phyloP scores from a whole-genome alignment of 2,113 vertebrate species.

The Damaliscus lunatus region DNA sequence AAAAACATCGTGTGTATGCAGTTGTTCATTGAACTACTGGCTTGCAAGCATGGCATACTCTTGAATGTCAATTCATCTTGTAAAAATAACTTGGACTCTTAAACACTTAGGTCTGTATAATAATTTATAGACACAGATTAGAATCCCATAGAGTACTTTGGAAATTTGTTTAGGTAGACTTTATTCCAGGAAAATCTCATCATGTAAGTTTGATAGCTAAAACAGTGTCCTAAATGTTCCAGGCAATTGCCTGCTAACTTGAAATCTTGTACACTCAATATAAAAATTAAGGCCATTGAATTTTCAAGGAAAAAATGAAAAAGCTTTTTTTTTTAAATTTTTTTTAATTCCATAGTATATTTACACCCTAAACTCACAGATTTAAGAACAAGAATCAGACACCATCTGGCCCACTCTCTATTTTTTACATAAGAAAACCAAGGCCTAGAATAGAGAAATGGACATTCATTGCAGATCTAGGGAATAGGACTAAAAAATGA shows the following conservation, averaged over 20 bases:
- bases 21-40: background rate
- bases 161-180: constrained; percentile 61
- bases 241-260: constrained; percentile 47
- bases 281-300: constrained; percentile 34
- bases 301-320: constrained; percentile 21
- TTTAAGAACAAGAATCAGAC: background rate
- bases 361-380: background rate
- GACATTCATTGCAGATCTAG: background rate
- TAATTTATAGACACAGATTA: constrained; percentile 72
- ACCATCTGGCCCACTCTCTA: background rate
- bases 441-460: background rate
- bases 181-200: constrained; percentile 74
- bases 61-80: constrained; percentile 52
- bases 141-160: constrained; percentile 60
- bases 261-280: constrained; percentile 44
- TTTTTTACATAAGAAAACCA: background rate
- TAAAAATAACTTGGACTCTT: constrained; percentile 70
- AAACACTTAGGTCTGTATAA: constrained; percentile 62
- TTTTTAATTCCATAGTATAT: background rate
- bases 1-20: background rate
- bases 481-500: background rate
- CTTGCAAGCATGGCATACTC: background rate
- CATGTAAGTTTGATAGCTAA: constrained; percentile 67
- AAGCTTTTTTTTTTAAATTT: background rate
- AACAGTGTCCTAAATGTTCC: constrained; percentile 52